A percentile compares a stretch with the other conserved stretches of the same genome.
Conservation (phyloP, 1,140 invertebrate genomes). For the Diorhabda carinulata region DNA sequence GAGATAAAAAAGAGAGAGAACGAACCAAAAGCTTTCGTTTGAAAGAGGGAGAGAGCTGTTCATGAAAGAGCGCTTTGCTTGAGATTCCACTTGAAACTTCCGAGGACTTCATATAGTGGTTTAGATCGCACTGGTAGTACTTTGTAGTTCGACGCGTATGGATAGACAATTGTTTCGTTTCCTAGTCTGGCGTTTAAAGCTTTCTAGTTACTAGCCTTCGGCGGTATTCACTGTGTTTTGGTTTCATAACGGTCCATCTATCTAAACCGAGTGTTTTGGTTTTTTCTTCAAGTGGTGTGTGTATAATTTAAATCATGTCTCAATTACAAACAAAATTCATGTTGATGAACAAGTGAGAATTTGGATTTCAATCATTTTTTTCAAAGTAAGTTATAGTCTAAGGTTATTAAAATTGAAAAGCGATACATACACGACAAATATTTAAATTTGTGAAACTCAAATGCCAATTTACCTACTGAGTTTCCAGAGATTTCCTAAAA, state of each 20-base stretch:
- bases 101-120: not conserved
- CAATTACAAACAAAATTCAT: not conserved
- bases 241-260: not conserved
- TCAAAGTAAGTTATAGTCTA: not conserved
- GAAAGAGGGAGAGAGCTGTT: not conserved
- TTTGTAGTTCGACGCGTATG: not conserved
- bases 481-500: too few species aligned
- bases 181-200: conserved; percentile 15
- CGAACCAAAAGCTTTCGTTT: not conserved
- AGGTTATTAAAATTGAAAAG: too few species aligned
- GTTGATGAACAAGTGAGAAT: not conserved
- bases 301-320: not conserved
- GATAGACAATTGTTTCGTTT: conserved; percentile 6
- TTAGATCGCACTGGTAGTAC: conserved; percentile 14
- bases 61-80: conserved; percentile 14
- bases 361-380: not conserved
- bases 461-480: too few species aligned
- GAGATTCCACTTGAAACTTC: conserved; percentile 9
- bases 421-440: too few species aligned
- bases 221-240: not conserved
- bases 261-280: not conserved
- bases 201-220: not conserved
- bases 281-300: not conserved
- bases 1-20: not conserved
- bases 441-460: too few species aligned